Evolutionary conservation across 64 coral and sea anemone genomes (phyloP).

Genomic region (Montipora foliosa): DNA sequence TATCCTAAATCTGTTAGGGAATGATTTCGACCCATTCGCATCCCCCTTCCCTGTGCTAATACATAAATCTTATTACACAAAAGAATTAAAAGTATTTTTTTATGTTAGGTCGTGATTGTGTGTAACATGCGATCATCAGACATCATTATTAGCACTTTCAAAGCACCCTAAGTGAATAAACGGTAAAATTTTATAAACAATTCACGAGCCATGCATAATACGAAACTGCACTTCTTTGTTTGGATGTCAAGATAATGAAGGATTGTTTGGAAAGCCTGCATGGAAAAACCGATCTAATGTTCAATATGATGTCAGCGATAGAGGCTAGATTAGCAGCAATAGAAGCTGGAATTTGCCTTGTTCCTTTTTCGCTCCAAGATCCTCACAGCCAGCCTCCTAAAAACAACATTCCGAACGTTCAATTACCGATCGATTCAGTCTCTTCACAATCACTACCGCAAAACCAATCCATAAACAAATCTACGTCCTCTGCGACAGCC

Average conservation of each 20-base stretch:
- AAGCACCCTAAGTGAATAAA: not conserved
- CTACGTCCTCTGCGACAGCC: not conserved
- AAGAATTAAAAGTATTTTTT: too few species aligned
- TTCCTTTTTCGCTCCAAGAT: too few species aligned
- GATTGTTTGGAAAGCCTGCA: not conserved
- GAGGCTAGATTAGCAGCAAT: not conserved
- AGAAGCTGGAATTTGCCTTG: constrained; percentile 1
- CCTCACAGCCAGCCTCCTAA: too few species aligned
- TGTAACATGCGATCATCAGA: too few species aligned
- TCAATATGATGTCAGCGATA: not conserved
- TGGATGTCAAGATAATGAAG: not conserved
- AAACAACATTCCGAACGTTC: not conserved
- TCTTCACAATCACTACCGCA: not conserved
- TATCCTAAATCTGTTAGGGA: too few species aligned
- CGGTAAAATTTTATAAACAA: not conserved
- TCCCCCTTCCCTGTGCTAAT: too few species aligned
- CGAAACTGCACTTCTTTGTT: not conserved
- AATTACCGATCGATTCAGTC: not conserved
- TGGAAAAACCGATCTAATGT: not conserved
- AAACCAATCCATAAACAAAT: not conserved
- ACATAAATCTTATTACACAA: too few species aligned
- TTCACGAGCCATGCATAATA: not conserved
- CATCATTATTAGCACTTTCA: not conserved
- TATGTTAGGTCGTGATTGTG: too few species aligned
- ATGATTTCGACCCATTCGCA: too few species aligned